These are phyloP conservation scores for Watsonalla binaria DNA, from an alignment of 2,888 invertebrate species.

Conservation along the genomic window DNA sequence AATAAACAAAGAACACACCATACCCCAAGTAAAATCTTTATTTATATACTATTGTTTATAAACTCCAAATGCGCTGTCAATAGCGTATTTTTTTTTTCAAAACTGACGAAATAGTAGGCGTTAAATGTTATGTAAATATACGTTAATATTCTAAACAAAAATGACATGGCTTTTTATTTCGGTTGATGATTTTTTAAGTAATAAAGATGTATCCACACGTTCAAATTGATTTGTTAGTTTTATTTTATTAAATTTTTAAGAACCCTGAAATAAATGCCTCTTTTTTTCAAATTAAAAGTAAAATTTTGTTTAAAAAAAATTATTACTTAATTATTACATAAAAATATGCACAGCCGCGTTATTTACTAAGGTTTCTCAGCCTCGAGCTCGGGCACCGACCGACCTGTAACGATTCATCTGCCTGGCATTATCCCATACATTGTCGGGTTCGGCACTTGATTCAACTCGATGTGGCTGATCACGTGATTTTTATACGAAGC, in stretches of 20 bases:
- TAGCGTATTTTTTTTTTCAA: conserved; percentile 9
- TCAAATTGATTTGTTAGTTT: neutral
- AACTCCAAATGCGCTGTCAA: neutral
- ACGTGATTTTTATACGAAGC: too few species aligned
- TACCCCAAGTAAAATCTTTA: neutral
- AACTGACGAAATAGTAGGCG: conserved; percentile 14
- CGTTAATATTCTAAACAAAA: conserved; percentile 38
- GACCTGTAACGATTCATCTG: too few species aligned
- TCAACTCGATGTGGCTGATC: too few species aligned
- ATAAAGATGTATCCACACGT: conserved; percentile 63
- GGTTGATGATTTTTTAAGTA: conserved; percentile 30
- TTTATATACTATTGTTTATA: neutral
- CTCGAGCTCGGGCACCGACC: too few species aligned
- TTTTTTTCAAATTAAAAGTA: too few species aligned
- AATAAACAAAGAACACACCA: too few species aligned
- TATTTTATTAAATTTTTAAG: neutral
- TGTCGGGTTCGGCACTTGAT: too few species aligned
- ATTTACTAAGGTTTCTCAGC: too few species aligned
- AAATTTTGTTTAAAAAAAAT: too few species aligned
- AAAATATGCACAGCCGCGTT: too few species aligned
- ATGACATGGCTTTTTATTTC: conserved; percentile 6
- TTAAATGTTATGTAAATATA: conserved; percentile 55
- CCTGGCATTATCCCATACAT: too few species aligned
- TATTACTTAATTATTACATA: too few species aligned
- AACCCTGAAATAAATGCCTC: neutral